Percentiles rank a stretch among this genome's conserved stretches.
Conservation (phyloP, 2,797 vertebrate genomes). For the Falco columbarius region DNA sequence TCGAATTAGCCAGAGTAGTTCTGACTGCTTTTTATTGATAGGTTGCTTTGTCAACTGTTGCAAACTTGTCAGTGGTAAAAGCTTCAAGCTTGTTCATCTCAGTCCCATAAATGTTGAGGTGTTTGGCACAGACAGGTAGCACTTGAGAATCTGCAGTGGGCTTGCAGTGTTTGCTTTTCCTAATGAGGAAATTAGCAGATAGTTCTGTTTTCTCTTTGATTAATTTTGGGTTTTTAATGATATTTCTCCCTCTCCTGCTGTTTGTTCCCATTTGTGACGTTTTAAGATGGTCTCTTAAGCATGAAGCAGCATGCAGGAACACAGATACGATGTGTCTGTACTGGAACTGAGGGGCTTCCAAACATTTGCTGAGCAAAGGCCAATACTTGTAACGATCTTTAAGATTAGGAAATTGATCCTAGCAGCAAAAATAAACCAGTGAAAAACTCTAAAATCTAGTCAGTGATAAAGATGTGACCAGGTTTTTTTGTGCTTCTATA, state of each 20-base stretch:
- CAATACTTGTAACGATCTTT: neutral
- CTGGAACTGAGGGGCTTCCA: neutral
- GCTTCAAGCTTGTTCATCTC: neutral
- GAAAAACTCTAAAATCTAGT: neutral
- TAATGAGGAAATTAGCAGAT: neutral
- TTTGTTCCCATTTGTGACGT: neutral
- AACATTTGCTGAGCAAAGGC: neutral
- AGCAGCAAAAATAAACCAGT: neutral
- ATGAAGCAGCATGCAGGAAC: neutral
- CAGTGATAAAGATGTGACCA: neutral
- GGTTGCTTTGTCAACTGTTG: neutral
- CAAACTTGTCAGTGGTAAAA: neutral
- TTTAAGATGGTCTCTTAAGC: neutral
- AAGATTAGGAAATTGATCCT: neutral
- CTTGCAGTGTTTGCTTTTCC: neutral
- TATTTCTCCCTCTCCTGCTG: fast-evolving
- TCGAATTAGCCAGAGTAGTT: neutral
- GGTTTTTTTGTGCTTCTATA: neutral
- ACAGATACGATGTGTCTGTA: neutral
- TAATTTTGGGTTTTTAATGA: neutral
- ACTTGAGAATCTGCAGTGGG: neutral
- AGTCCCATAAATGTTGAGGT: neutral
- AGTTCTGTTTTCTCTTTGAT: neutral
- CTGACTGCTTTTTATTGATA: neutral
- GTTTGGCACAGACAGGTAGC: neutral